Conservation (phyloP, 2,113 vertebrate species). For the Rousettus leschenaultii region DNA sequence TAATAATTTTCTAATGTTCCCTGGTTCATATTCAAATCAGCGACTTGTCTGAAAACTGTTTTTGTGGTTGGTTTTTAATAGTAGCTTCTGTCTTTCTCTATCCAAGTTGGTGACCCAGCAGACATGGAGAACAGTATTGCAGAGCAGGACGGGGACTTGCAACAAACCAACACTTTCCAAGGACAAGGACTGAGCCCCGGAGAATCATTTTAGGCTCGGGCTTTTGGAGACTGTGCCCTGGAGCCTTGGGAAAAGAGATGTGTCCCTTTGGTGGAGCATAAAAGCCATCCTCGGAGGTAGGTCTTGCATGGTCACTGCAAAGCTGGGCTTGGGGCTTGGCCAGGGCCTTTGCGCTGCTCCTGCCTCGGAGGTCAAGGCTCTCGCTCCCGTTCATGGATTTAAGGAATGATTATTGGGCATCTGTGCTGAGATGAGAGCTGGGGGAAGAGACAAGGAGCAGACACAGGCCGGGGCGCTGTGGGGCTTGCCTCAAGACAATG, state of each 20-base stretch:
- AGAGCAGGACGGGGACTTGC: no score
- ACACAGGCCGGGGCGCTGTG: not conserved
- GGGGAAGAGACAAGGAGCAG: not conserved
- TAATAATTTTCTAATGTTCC: not conserved
- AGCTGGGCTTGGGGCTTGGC: not conserved
- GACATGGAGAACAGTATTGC: not conserved
- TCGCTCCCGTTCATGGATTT: not conserved
- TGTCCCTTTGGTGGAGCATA: rapidly evolving
- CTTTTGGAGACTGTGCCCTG: not conserved
- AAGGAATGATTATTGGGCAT: not conserved
- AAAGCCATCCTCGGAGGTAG: not conserved
- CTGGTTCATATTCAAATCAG: not conserved
- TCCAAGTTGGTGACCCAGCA: not conserved
- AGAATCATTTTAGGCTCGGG: not conserved
- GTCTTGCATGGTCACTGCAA: not conserved
- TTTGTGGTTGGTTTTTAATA: not conserved
- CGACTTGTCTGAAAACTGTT: not conserved
- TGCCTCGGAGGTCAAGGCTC: not conserved
- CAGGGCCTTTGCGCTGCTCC: not conserved
- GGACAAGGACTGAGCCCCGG: not conserved
- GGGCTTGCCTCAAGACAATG: not conserved
- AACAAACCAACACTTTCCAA: not conserved
- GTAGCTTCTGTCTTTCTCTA: not conserved
- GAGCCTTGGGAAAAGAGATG: not conserved
- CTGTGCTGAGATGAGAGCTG: not conserved